Evolutionary conservation across 2,797 vertebrate genomes (phyloP).

Genomic region (Artibeus lituratus): DNA sequence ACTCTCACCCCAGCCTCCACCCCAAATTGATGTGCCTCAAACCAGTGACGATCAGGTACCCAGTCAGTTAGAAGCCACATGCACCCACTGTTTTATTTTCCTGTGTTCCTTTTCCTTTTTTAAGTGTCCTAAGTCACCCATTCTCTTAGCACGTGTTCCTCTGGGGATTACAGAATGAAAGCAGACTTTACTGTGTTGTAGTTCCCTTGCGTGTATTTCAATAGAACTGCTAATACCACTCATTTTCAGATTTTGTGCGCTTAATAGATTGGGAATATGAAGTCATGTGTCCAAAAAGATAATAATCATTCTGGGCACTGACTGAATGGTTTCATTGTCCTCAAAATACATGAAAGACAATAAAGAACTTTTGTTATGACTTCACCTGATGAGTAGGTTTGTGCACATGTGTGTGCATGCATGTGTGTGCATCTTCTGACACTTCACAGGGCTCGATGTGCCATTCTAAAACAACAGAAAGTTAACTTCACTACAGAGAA

Average conservation of each 20-base stretch:
- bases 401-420: not conserved
- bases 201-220: conserved; percentile 72
- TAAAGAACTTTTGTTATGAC: conserved; percentile 43
- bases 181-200: conserved; percentile 68
- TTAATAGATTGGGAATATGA: conserved; percentile 72
- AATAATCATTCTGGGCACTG: conserved; percentile 61
- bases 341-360: conserved; percentile 46
- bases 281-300: conserved; percentile 69
- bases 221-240: conserved; percentile 44
- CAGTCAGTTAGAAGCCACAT: not conserved
- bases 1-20: too few species aligned
- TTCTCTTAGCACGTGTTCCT: conserved; percentile 51
- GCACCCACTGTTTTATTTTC: not conserved
- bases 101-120: not conserved
- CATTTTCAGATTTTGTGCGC: conserved; percentile 72
- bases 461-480: conserved; percentile 66
- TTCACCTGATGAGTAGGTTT: conserved; percentile 14
- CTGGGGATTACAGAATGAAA: conserved; percentile 59
- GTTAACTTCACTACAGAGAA: conserved; percentile 20
- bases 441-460: conserved; percentile 47
- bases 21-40: not conserved
- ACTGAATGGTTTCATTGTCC: conserved; percentile 75
- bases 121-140: conserved; percentile 12
- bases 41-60: not conserved
- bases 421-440: conserved; percentile 41